These are phyloP conservation scores for Micoletzkya japonica DNA, from an alignment of 2,888 invertebrate species.

Conservation along the genomic window DNA sequence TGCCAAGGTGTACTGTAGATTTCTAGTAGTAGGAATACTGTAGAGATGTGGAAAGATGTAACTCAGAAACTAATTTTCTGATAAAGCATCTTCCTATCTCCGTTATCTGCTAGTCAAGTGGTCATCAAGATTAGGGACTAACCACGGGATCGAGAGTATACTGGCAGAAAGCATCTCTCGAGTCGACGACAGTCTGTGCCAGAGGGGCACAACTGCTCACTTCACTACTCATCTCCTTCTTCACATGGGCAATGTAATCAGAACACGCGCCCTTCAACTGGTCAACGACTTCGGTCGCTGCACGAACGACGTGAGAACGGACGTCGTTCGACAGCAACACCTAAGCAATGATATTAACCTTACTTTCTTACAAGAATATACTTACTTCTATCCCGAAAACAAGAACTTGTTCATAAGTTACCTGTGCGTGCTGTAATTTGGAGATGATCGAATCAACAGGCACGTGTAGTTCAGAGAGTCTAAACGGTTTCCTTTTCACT, in stretches of 20 bases:
- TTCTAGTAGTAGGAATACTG: too few species aligned
- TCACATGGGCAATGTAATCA: conserved; percentile 45
- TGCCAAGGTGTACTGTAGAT: too few species aligned
- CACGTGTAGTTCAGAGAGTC: conserved; percentile 43
- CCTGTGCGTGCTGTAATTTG: conserved; percentile 53
- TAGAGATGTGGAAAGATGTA: too few species aligned
- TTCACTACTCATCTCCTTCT: conserved; percentile 46
- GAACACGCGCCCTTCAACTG: conserved; percentile 36
- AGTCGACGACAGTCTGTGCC: conserved; percentile 42
- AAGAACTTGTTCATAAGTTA: neutral
- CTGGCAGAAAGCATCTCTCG: conserved; percentile 53
- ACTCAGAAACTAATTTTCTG: too few species aligned
- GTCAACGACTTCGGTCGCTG: conserved; percentile 46
- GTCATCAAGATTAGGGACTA: conserved; percentile 16
- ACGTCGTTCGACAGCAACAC: conserved; percentile 40
- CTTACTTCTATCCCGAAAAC: neutral
- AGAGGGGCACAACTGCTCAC: conserved; percentile 59
- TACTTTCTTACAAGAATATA: neutral
- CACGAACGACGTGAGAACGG: conserved; percentile 42
- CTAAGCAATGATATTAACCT: conserved; percentile 3
- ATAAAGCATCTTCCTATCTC: too few species aligned
- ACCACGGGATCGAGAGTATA: conserved; percentile 58
- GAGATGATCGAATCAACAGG: conserved; percentile 45
- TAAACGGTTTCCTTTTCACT: conserved; percentile 6
- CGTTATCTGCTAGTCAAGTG: too few species aligned